Base-by-base conservation (phyloP, 2,113 vertebrate genomes). In the Festucalex cinctus region DNA sequence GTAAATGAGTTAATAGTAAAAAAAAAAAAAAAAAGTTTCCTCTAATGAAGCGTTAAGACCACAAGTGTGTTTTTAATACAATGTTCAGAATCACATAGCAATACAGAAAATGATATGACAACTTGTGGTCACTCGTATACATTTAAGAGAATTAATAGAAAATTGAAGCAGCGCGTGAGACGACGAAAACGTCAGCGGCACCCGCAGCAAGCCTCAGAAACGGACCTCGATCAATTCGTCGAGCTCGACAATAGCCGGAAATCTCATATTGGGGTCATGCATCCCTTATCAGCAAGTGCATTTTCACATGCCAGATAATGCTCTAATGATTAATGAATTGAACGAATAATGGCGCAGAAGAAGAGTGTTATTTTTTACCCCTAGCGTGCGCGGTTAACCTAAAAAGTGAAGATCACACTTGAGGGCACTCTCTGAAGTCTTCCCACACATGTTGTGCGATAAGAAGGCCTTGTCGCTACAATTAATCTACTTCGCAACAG, bases 251-350 rank as follows among this genome's bases (percentile, higher is more conserved):
- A 81, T 87, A 83, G 84, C 80, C 60, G 82, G 86, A 88, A 90
- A 89, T 88, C 82, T 87, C 88, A 87, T 90, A 89, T 89, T 86
- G 88, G 85, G 86, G 80, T 83, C 80, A 82, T 80, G 85, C 76
- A 85, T 88, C 88, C 80, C 82, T 90, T 88, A 85, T 88, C 87
- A 83, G 85, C 76, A 63, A 80, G 77, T 77, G 77, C 80, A 88
- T 90, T 90, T 89, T 90, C 86, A 88, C 84, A 89, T 84, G 88
- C 88, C 81, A 86, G 80, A 90, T 89, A 89, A 88, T 83, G 82
- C 74, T 84, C 66, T 84, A 83, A 86, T 90, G 88, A 90, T 85
- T 89, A 89, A 90, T 88, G 80, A 85, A 80, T 77, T 79, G 80
- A 86, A 88, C 87, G 82, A 88, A 85, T 83, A 77, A 90, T 87